phyloP scores from a whole-genome alignment of 2,888 invertebrate genomes.

The Patella ulyssiponensis region DNA sequence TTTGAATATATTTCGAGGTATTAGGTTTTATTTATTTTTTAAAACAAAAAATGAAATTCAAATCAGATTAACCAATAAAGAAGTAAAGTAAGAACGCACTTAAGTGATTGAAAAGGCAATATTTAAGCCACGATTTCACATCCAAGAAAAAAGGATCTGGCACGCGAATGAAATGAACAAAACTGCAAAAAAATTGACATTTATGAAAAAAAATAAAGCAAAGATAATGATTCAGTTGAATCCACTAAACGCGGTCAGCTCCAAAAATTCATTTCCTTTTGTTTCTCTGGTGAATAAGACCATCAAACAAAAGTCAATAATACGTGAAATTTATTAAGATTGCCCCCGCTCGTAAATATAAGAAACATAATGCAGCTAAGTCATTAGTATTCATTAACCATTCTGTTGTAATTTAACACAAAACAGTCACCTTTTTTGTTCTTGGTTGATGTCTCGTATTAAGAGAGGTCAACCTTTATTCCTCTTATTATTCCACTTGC shows the following conservation, averaged over 20 bases:
- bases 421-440: not conserved
- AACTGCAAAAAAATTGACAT: no score
- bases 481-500: no score
- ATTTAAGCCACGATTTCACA: no score
- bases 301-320: slow-evolving; percentile 11
- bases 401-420: slow-evolving; percentile 2
- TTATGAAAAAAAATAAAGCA: no score
- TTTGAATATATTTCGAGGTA: no score
- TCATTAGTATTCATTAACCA: slow-evolving; percentile 9
- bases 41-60: no score
- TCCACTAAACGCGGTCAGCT: slow-evolving; percentile 6
- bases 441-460: not conserved
- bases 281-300: not conserved
- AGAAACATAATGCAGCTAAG: slow-evolving; percentile 7
- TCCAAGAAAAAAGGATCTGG: no score
- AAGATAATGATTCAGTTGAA: slow-evolving; percentile 6
- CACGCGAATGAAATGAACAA: no score
- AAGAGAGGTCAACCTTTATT: not conserved
- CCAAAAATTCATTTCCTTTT: slow-evolving; percentile 9
- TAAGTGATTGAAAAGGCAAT: no score
- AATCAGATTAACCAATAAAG: no score
- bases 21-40: no score
- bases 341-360: slow-evolving; percentile 9
- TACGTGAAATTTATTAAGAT: slow-evolving; percentile 13
- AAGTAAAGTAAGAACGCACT: no score